Evolutionary conservation across 2,113 vertebrate genomes (phyloP), one percentile per base, ranked within the genome.

Genomic region (Corythaeola cristata): DNA sequence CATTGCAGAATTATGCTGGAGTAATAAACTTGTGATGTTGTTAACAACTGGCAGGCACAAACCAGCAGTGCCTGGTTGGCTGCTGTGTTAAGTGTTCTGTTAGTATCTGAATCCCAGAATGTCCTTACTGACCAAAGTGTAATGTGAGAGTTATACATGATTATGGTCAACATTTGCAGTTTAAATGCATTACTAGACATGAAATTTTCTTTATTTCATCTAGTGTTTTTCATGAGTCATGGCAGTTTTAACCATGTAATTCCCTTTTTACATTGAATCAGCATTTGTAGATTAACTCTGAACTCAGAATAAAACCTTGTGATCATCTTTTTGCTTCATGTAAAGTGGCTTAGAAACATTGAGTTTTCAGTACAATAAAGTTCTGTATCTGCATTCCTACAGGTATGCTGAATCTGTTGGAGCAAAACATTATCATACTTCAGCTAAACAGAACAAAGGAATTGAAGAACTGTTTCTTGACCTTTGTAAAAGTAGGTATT

Each of bases 391-490:
- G 52, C 16, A 12, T 84, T 94, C 60, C 41, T 86, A 56, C 91
- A 99, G 99, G 97, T 99, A 99, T 78, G 98, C 99, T 41, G 99
- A 99, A 97, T 99, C 99, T 69, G 99, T 99, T 83, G 99, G 99
- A 95, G 99, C 99, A 97, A 99, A 98, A 98, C 99, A 99, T 98
- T 99, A 99, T 97, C 99, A 99, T 96, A 99, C 99, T 22, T 99
- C 99, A 89, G 99, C 99, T 97, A 99, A 99, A 98, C 97, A 99
- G 96, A 99, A 99, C 96, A 99, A 99, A 98, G 99, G 99, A 98
- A 99, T 99, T 72, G 99, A 99, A 97, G 99, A 99, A 96, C 98
- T 99, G 56, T 99, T 99, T 96, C 99, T 99, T 97, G 99, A 99
- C 85, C 98, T 99, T 85, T 99, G 99, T 99, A 99, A 99, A 99